These are phyloP conservation scores for Dromius quadrimaculatus DNA, from an alignment of 2,888 invertebrate species.

Conservation along the genomic window DNA sequence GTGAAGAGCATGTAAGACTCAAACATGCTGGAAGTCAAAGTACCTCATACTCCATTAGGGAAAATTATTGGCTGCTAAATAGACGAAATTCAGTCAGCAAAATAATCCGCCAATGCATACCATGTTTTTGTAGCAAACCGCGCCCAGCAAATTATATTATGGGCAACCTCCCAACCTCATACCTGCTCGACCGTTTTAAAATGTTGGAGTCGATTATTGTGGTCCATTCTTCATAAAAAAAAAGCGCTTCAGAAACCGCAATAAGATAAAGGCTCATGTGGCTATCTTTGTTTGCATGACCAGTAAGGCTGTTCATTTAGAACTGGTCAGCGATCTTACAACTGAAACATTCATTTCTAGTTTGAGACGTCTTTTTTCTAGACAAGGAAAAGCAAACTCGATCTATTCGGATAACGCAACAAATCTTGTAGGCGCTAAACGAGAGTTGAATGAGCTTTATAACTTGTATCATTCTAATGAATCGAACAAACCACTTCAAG, in stretches of 20 bases:
- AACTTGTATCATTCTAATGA: background rate
- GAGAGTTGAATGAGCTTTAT: too few species aligned
- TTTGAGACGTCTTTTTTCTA: background rate
- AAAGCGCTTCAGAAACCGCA: background rate
- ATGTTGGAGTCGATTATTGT: background rate
- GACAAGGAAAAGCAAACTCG: background rate
- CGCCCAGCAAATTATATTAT: too few species aligned
- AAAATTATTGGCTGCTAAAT: background rate
- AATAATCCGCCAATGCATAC: background rate
- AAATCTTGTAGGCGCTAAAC: background rate
- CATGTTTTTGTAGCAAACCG: constrained; percentile 55
- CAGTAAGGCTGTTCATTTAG: background rate
- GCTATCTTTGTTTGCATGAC: background rate
- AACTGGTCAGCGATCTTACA: background rate
- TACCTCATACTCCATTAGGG: background rate
- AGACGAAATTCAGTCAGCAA: background rate
- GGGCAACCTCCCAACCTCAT: too few species aligned
- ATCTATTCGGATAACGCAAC: background rate
- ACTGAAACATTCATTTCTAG: background rate
- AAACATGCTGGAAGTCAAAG: background rate
- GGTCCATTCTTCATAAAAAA: background rate
- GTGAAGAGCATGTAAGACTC: background rate
- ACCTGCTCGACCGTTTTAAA: background rate
- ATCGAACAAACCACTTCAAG: background rate
- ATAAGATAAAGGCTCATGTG: background rate